Base-by-base conservation (phyloP, 2,888 invertebrate genomes). In the Brachyptera putata region DNA sequence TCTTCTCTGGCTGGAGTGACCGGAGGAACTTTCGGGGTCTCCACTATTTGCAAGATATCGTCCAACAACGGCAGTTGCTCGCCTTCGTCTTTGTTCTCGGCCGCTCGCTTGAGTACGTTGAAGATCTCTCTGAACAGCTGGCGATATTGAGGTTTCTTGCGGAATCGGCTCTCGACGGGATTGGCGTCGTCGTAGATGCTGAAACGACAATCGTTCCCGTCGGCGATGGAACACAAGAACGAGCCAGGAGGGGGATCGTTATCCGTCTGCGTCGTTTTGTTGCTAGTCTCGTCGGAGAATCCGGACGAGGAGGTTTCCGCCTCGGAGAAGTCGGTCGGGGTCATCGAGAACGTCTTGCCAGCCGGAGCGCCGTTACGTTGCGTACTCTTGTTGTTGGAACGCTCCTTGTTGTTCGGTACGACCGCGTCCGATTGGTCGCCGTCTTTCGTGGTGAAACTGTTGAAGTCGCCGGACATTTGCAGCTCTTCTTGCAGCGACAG, bases 291-390 rank as follows among this genome's bases (percentile, higher is more conserved):
- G 70, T 91, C 92, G 0, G 87, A 84, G 72, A 88, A 91, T 9
- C 89, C 90, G 0, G 91, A 91, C 14, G 90, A 90, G 21, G 87
- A 87, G 0, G 91, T 91, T 73, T 91, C 91, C 1, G 90, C 87
- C 73, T 91, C 91, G 1, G 90, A 91, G 70, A 90, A 90, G 72
- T 90, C 91, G 0, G 85, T 84, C 1, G 90, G 89, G 1, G 90
- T 89, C 65, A 84, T 84, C 13, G 88, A 86, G 68, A 71, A 46
- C 66, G 68, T 64, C 70, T 73, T 61, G 73, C 57, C 80, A 74
- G 13, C 73, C 76, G 16, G 72, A 73, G 11, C 75, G 67, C 30
- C 56, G 25, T 60, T 65, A 14, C 30, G 26, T 59, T 30, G 68
- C 69, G 65, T 77, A 77, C 70, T 80, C 80, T 61, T 77, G 76